Base-by-base conservation (phyloP, 2,113 vertebrate species). In the Tamias sibiricus region DNA sequence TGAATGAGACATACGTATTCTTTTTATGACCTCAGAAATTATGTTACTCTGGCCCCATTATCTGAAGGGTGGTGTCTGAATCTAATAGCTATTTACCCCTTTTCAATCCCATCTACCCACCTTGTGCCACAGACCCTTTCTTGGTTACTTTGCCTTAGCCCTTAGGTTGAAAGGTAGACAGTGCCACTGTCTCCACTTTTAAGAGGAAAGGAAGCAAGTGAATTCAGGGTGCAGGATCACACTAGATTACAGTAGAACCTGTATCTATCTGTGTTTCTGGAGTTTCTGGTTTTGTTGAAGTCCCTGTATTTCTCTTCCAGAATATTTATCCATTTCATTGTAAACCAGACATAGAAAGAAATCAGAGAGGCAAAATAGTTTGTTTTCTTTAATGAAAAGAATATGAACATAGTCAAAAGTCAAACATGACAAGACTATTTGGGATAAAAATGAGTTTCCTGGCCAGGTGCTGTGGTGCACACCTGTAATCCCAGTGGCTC, bases 381-480 rank as follows among this genome's bases (percentile, higher is more conserved):
- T 89, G 54, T 89, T 95, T 87, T 91, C 26, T 52, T 95, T 93
- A 82, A 49, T 90, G 42, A 44, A 81, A 92, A 82, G 80, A 62
- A 47, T 47, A 69, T 47, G n/a, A 40, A 79, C n/a, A 35, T 37
- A 6, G 49, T 84, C 68, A 75, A 35, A 91, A 85, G 32, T 94
- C 62, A 93, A 85, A 86, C 32, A 89, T 64, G 72, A 44, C n/a
- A 57, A 64, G 40, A 62, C 32, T 4, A 11, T 68, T 96, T 54
- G 57, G 28, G 59, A 59, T 87, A 74, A 85, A 87, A 95, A 14
- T 91, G 37, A 84, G 26, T 57, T 87, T 75, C 28, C 19, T 76
- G 16, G 47, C 22, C 14, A 68, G 66, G 66, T 8, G 6, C 35
- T 14, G 66, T 68, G 66, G 11, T 35, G 22, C 57, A 59, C 8